These are phyloP conservation scores for Callochromis pleurospilus DNA, from an alignment of 2,113 vertebrate species.

Conservation along the genomic window DNA sequence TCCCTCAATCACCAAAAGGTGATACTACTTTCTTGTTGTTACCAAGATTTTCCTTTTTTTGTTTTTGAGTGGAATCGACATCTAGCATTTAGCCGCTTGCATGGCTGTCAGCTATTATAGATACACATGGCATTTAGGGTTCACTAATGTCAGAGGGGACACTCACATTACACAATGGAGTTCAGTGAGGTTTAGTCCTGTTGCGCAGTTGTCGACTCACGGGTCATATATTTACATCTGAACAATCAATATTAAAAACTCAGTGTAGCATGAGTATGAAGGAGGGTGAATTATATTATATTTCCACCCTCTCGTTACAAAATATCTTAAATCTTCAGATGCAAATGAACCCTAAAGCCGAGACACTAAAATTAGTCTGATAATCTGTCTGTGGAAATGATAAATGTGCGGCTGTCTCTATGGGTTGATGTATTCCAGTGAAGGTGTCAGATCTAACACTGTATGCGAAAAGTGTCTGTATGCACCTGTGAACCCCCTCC, in stretches of 20 bases:
- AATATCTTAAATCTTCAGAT: neutral
- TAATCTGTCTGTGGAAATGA: conserved; percentile 48
- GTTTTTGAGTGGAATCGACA: neutral
- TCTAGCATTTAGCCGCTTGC: neutral
- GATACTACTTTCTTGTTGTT: neutral
- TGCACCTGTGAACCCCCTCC: conserved; percentile 15
- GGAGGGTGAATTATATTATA: neutral
- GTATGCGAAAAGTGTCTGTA: conserved; percentile 30
- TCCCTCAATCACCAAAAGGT: neutral
- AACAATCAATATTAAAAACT: neutral
- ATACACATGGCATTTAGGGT: neutral
- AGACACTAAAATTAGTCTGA: neutral
- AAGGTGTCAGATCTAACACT: conserved; percentile 12
- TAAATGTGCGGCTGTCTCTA: conserved; percentile 3
- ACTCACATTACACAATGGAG: neutral
- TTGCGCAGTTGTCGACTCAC: neutral
- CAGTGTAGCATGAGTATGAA: neutral
- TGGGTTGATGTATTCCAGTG: conserved; percentile 31
- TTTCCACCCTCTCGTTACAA: neutral
- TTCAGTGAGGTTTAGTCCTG: neutral
- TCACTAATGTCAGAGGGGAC: neutral
- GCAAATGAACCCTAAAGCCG: neutral
- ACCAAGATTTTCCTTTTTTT: neutral
- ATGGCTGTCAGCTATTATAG: neutral
- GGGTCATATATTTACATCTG: neutral